Evolutionary conservation across 30 jellyfish, hydroid and myxozoan genomes (phyloP).

Genomic region (Cassiopea xamachana): DNA sequence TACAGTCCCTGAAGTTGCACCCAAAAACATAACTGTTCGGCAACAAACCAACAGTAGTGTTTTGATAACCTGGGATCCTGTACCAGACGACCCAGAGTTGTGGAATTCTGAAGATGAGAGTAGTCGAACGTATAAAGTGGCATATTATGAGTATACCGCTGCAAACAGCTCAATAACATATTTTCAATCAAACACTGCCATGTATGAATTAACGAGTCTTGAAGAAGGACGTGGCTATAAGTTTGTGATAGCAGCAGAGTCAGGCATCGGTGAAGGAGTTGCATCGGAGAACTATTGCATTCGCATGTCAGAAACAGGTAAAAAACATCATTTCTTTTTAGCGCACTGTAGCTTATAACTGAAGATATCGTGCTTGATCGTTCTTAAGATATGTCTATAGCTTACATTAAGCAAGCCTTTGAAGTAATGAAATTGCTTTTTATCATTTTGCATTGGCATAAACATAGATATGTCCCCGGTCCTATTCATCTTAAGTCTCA

Average conservation of each 20-base stretch:
- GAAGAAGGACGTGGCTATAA: slow-evolving; percentile 27
- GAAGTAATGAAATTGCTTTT: no score
- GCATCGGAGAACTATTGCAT: background rate
- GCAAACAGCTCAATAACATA: background rate
- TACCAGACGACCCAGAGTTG: slow-evolving; percentile 22
- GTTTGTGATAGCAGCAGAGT: slow-evolving; percentile 1
- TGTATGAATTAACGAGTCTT: background rate
- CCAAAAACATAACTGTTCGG: background rate
- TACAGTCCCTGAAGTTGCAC: slow-evolving; percentile 17
- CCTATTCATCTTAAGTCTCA: no score
- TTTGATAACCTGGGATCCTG: background rate
- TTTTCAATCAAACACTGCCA: background rate
- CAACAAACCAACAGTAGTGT: slow-evolving; percentile 2
- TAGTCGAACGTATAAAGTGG: background rate
- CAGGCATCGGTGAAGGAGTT: background rate
- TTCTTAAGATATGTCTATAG: no score
- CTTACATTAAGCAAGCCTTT: no score
- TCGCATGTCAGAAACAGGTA: slow-evolving; percentile 18
- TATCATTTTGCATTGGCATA: no score
- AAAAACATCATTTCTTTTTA: no score
- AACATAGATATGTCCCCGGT: no score
- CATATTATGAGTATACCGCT: background rate
- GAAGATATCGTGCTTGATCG: no score
- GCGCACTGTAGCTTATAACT: no score
- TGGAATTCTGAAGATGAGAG: slow-evolving; percentile 7